A percentile compares a stretch with the other conserved stretches of the same genome.
phyloP scores from a whole-genome alignment of 1,140 invertebrate species.

The Pseudomyrmex cubaensis region DNA sequence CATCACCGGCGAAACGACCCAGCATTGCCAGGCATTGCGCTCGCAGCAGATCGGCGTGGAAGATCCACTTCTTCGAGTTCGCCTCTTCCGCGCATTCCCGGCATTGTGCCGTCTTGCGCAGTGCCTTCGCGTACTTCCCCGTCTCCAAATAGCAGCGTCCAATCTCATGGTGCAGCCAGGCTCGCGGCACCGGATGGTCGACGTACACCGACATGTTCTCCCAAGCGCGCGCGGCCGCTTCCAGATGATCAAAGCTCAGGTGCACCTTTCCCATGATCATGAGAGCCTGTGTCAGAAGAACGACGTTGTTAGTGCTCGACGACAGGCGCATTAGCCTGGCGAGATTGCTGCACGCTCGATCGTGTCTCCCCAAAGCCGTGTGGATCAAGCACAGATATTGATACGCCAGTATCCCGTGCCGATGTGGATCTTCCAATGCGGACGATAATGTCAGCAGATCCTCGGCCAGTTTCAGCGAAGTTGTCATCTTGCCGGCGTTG shows the following conservation, averaged over 20 bases:
- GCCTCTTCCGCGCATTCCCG: conserved; percentile 61
- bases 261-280: conserved; percentile 77
- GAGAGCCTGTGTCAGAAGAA: conserved; percentile 66
- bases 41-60: conserved; percentile 72
- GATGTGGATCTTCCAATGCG: conserved; percentile 43
- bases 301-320: conserved; percentile 57
- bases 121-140: conserved; percentile 57
- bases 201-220: conserved; percentile 68
- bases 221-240: conserved; percentile 72
- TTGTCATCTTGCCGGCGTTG: conserved; percentile 59
- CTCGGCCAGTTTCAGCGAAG: conserved; percentile 65
- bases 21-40: conserved; percentile 69
- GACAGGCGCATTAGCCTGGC: conserved; percentile 70
- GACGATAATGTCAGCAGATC: conserved; percentile 63
- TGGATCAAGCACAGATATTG: conserved; percentile 73
- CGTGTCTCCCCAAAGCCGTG: conserved; percentile 72
- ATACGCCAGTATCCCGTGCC: conserved; percentile 67
- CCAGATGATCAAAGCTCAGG: conserved; percentile 75
- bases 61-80: conserved; percentile 75
- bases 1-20: conserved; percentile 59
- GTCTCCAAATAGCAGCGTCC: conserved; percentile 76
- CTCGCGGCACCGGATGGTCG: conserved; percentile 65
- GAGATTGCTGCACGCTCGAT: conserved; percentile 70
- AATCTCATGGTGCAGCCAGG: conserved; percentile 76
- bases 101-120: conserved; percentile 66